These are phyloP conservation scores for Cranoglanis bouderius DNA, from an alignment of 2,113 vertebrate genomes.

Conservation along the genomic window DNA sequence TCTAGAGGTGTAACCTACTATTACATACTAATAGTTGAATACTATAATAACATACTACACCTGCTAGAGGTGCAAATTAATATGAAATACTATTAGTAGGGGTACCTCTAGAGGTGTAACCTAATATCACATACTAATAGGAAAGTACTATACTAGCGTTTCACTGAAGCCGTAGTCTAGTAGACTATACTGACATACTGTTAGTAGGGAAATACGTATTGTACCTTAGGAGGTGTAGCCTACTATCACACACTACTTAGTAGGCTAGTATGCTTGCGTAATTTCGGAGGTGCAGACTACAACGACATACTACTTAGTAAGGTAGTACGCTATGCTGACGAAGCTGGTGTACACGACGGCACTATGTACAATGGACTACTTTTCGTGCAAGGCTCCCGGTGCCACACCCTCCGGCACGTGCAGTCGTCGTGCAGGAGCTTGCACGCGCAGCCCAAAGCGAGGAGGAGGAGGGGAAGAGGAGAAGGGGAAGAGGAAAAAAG, in stretches of 20 bases:
- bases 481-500: conserved; percentile 53
- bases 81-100: neutral
- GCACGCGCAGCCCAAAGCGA: conserved; percentile 29
- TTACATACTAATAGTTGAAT: neutral
- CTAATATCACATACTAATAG: neutral
- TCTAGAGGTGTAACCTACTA: too few relatives aligned
- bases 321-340: neutral
- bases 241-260: neutral
- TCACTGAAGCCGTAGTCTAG: too few relatives aligned
- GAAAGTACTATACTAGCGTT: too few relatives aligned
- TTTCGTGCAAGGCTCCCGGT: conserved; percentile 22
- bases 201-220: neutral
- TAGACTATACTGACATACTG: neutral
- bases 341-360: neutral
- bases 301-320: neutral
- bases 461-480: conserved; percentile 40
- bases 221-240: neutral
- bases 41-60: neutral
- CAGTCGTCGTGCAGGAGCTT: conserved; percentile 65
- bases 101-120: neutral
- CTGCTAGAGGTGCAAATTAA: neutral
- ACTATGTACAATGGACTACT: neutral
- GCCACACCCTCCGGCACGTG: conserved; percentile 74
- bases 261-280: neutral
- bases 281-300: neutral